phyloP scores from a whole-genome alignment of 2,113 vertebrate genomes.

The Chascanopsetta lugubris region DNA sequence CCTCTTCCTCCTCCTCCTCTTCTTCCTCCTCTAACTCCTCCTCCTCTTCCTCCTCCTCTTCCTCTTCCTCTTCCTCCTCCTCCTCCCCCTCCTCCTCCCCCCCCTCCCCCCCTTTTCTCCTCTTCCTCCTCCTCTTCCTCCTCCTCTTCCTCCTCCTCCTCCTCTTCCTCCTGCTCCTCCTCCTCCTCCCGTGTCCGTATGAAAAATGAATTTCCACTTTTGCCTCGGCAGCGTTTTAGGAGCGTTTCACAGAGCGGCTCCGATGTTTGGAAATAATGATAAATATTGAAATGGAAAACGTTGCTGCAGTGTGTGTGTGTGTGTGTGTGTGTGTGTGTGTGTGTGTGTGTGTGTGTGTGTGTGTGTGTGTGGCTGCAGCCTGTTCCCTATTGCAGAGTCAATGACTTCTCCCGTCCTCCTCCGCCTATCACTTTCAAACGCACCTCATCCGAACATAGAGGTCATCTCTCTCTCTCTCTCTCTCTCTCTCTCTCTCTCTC shows the following conservation, averaged over 20 bases:
- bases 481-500: too few species aligned
- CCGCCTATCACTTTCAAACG: conserved; percentile 13
- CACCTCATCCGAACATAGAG: conserved; percentile 13
- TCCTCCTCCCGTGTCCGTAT: conserved; percentile 13
- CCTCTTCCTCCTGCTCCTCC: neutral
- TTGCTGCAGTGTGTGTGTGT: neutral
- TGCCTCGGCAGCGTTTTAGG: conserved; percentile 24
- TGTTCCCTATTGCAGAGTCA: neutral
- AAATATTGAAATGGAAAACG: conserved; percentile 18
- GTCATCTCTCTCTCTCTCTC: conserved; percentile 32
- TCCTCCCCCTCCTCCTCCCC: too few species aligned
- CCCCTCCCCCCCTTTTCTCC: too few species aligned
- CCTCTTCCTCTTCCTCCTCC: too few species aligned
- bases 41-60: too few species aligned
- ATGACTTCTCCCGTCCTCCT: conserved; percentile 1
- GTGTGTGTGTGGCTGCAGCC: neutral
- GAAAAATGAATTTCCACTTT: conserved; percentile 34
- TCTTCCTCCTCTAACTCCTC: too few species aligned
- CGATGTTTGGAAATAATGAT: conserved; percentile 26
- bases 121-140: too few species aligned
- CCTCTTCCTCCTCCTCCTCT: too few species aligned
- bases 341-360: neutral
- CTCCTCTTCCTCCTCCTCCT: too few species aligned
- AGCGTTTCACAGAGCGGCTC: neutral
- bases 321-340: neutral